Base-by-base conservation (phyloP, 2,113 vertebrate genomes). In the Oncorhynchus masou region DNA sequence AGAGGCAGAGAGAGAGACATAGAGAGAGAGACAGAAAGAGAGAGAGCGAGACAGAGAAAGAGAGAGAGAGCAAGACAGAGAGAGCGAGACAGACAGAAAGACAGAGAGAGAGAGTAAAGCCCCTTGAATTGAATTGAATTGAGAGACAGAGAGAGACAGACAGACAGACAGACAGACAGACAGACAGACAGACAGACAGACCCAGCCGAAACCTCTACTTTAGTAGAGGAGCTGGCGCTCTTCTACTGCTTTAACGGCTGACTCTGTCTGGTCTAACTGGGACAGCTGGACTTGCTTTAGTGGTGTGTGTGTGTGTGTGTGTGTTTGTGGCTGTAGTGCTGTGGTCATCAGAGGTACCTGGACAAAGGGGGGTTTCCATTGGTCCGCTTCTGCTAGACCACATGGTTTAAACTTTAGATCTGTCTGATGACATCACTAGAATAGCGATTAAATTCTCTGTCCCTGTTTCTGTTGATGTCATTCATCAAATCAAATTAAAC, bases 281-380 rank as follows among this genome's bases (percentile, higher is more conserved):
- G 88, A 91, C 91, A 92, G 91, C 91, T 92, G 91, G 89, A 24
- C 79, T 87, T 66, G 82, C 90, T 88, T 81, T 60, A 60, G 20
- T 60, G 19, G n/a, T 48, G 8, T 13, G 68, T n/a, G 31, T 8
- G 5, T 70, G 84, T 78, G 76, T 88, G 90, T 90, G 85, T 74
- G 64, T 49, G 86, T 76, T 78, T 64, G 29, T 31, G 77, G 83
- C 81, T 82, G 13, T 86, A 84, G 83, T 87, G 76, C 34, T 87
- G 81, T 74, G 81, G 87, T 88, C 87, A 87, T 90, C 86, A 27
- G 80, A 81, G 71, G 81, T 86, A 92, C 90, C 88, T 90, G 91
- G 88, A 74, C 68, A 3, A 75, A 70, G 65, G 83, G 62, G 78
- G 81, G 68, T 84, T 80, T 87, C 68, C 84, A 77, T 78, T 73